These are phyloP conservation scores for Pollachius pollachius DNA, from an alignment of 2,113 vertebrate species.

Conservation along the genomic window DNA sequence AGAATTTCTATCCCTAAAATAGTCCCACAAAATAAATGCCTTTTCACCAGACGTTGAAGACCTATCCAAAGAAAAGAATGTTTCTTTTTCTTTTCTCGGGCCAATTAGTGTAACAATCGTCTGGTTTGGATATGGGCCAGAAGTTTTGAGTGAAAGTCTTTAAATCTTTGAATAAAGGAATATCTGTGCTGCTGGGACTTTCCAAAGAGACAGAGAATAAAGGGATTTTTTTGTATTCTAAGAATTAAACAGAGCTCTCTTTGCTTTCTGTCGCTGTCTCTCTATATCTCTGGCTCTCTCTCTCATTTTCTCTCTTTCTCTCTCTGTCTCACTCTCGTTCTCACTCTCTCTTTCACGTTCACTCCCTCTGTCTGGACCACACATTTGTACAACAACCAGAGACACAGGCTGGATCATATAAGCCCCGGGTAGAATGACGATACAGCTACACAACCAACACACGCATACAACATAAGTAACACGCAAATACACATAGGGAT, in stretches of 20 bases:
- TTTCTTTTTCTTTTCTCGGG: slow-evolving; percentile 14
- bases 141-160: slow-evolving; percentile 46
- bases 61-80: slow-evolving; percentile 45
- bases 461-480: slow-evolving; percentile 5
- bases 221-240: slow-evolving; percentile 11
- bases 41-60: slow-evolving; percentile 38
- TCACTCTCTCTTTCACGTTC: slow-evolving; percentile 10
- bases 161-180: slow-evolving; percentile 33
- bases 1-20: slow-evolving; percentile 12
- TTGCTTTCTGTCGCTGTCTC: not conserved
- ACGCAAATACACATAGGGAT: not conserved
- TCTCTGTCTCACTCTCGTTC: not conserved
- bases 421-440: slow-evolving; percentile 1
- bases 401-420: slow-evolving; percentile 46
- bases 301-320: not conserved
- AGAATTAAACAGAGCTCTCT: slow-evolving; percentile 2
- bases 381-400: slow-evolving; percentile 32
- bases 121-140: slow-evolving; percentile 48
- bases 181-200: slow-evolving; percentile 4
- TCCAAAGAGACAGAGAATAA: slow-evolving; percentile 35
- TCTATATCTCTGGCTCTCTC: slow-evolving; percentile 16
- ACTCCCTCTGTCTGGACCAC: slow-evolving; percentile 6
- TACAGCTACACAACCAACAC: slow-evolving; percentile 1
- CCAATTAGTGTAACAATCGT: slow-evolving; percentile 63
- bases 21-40: slow-evolving; percentile 29